These are phyloP conservation scores for Napeogenes inachia DNA, from an alignment of 2,888 invertebrate genomes.

Conservation along the genomic window DNA sequence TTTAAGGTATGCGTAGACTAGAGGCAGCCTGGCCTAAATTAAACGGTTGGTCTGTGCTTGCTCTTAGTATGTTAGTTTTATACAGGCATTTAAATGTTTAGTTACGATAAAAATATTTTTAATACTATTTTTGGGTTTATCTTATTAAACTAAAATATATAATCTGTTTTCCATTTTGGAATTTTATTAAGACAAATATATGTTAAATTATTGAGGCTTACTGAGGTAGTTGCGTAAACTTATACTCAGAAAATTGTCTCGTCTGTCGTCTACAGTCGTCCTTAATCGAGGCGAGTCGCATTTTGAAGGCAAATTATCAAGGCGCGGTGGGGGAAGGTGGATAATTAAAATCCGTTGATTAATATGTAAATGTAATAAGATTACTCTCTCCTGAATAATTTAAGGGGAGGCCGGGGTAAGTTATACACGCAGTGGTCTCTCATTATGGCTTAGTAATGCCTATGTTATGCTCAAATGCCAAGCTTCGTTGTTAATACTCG, in stretches of 20 bases:
- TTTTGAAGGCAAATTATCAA: constrained; percentile 75
- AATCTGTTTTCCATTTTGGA: not conserved
- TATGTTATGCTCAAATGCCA: constrained; percentile 34
- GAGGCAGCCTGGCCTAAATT: not conserved
- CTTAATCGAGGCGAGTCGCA: constrained; percentile 72
- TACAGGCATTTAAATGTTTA: too few species aligned
- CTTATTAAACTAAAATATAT: too few species aligned
- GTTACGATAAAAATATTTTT: too few species aligned
- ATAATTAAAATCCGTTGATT: constrained; percentile 99
- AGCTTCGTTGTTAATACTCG: constrained; percentile 49
- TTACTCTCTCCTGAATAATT: constrained; percentile 95
- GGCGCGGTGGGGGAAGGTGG: constrained; percentile 77
- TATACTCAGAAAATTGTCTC: constrained; percentile 7
- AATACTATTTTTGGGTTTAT: too few species aligned
- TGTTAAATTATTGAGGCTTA: not conserved
- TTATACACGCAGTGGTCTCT: constrained; percentile 70
- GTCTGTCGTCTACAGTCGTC: constrained; percentile 36
- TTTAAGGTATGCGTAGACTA: constrained; percentile 17
- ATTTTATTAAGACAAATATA: not conserved
- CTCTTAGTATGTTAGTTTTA: too few species aligned
- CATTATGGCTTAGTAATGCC: constrained; percentile 55
- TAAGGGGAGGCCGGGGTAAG: constrained; percentile 70
- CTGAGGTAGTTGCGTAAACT: constrained; percentile 5
- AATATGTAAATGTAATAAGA: constrained; percentile 99
- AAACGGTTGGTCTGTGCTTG: too few species aligned